Conservation (phyloP, 1,140 invertebrate genomes). For the Leptinotarsa undecemlineata region DNA sequence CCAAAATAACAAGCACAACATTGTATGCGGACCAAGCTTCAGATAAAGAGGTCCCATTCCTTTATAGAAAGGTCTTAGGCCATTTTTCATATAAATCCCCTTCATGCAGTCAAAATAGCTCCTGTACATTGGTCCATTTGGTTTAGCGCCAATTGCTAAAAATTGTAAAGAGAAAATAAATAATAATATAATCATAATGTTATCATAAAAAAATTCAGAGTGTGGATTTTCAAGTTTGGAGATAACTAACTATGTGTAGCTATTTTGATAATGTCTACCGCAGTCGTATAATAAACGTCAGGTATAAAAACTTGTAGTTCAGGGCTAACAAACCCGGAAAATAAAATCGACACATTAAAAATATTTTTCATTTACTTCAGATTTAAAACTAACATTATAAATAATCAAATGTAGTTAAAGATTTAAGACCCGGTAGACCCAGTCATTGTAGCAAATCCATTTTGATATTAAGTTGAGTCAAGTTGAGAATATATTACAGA, state of each 20-base stretch:
- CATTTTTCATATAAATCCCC: constrained; percentile 79
- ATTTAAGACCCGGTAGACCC: too few relatives aligned
- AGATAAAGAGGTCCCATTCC: constrained; percentile 83
- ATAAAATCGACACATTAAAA: too few relatives aligned
- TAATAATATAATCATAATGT: background rate
- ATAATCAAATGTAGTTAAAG: too few relatives aligned
- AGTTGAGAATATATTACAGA: too few relatives aligned
- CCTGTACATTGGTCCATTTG: constrained; percentile 72
- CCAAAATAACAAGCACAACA: constrained; percentile 85
- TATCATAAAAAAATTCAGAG: background rate
- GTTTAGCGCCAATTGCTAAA: constrained; percentile 65
- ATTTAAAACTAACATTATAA: too few relatives aligned
- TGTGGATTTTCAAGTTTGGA: background rate
- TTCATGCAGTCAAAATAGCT: constrained; percentile 76
- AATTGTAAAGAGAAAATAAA: constrained; percentile 30
- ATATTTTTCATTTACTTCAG: too few relatives aligned
- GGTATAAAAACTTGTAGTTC: background rate
- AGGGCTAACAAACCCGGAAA: too few relatives aligned
- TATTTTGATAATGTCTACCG: background rate
- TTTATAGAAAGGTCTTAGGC: constrained; percentile 82
- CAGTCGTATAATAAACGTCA: background rate
- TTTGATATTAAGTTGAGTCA: too few relatives aligned
- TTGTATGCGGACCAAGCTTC: constrained; percentile 84
- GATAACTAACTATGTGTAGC: too few relatives aligned
- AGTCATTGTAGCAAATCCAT: too few relatives aligned